Base-by-base conservation (phyloP, 1,140 invertebrate species). In the Xylocopa sonorina region DNA sequence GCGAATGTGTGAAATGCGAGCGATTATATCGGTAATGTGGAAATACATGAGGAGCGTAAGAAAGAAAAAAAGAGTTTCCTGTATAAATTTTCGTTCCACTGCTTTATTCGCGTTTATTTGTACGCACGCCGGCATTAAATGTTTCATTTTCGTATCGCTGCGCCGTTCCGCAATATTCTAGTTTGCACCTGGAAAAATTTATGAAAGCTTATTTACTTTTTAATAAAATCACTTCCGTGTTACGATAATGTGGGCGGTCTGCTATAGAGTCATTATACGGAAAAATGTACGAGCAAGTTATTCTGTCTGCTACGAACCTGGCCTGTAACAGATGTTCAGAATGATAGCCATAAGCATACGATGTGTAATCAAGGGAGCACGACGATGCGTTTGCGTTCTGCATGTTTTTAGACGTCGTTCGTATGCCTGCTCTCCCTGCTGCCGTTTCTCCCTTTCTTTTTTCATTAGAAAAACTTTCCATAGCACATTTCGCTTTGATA, bases 341-440 rank as follows among this genome's bases (percentile, higher is more conserved):
- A 76, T 67, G 74, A 76, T 76, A 76, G 29, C 29, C 32, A 57
- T 68, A 58, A 76, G 63, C 51, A 66, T 76, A 29, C 18, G 51
- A 68, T 27, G 74, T 27, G 74, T 68, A 58, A 76, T 76, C 62
- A 34, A 67, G 41, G 73, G 38, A 67, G 27, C 27, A 55, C 46
- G 63, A 67, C n/a, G 50, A 75, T 67, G 41, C 51, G 6, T 38
- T 75, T 34, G 4, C 18, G 38, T 48, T 51, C 14, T 27, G 38
- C 51, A 58, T 48, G 51, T 68, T 68, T 76, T 57, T 68, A 9
- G 10, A 27, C 51, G 4, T 27, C 41, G 27, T 66, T 55, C 34
- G 16, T 55, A 21, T 64, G 38, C 14, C 18, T 27, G 21, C 3
- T 16, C 55, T 51, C 16, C n/a, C 7, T 32, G 14, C 27, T 73